Evolutionary conservation across 2,797 vertebrate genomes (phyloP).

Genomic region (Scyliorhinus canicula): DNA sequence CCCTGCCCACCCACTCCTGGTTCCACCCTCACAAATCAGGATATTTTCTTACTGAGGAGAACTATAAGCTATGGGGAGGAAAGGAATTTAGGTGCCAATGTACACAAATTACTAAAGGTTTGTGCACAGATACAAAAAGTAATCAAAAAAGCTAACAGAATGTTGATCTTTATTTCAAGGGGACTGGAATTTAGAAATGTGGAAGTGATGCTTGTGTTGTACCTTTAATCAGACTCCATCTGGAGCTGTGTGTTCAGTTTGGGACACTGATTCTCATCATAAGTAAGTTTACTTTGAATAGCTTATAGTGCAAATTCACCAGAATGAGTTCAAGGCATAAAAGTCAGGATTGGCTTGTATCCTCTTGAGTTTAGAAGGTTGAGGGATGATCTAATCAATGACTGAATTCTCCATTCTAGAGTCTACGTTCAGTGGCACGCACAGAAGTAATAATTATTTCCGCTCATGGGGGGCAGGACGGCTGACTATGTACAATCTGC

Average conservation of each 20-base stretch:
- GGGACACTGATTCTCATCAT: not conserved
- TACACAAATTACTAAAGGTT: not conserved
- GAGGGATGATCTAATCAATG: not conserved
- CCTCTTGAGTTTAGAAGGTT: not conserved
- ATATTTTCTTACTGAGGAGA: not conserved
- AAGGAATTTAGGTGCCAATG: not conserved
- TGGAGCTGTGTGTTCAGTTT: not conserved
- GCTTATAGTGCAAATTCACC: not conserved
- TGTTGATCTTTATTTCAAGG: no score
- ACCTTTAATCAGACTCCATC: not conserved
- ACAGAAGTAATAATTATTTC: no score
- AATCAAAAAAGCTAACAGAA: not conserved
- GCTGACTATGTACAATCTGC: no score
- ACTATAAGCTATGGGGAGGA: not conserved
- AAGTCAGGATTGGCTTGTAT: not conserved
- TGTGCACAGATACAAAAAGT: no score
- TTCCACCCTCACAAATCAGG: no score
- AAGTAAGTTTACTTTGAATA: not conserved
- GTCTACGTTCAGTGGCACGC: no score
- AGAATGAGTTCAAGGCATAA: not conserved
- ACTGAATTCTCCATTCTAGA: no score
- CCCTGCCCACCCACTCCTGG: no score
- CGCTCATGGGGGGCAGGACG: no score
- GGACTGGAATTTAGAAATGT: not conserved
- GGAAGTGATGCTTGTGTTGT: not conserved